These are phyloP conservation scores for Sycophila texana DNA, from an alignment of 2,888 invertebrate species.

Conservation along the genomic window DNA sequence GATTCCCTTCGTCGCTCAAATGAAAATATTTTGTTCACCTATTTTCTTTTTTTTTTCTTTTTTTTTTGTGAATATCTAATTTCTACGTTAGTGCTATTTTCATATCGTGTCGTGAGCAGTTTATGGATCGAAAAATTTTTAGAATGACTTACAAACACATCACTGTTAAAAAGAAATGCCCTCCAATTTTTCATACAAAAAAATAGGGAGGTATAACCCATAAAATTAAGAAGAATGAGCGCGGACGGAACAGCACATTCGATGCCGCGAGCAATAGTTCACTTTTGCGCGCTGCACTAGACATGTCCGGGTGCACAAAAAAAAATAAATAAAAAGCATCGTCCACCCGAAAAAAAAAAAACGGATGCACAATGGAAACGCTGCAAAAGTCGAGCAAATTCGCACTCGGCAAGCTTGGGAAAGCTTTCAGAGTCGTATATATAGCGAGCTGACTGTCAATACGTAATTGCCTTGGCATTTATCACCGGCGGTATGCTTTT, in stretches of 20 bases:
- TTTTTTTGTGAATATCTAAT: too few relatives aligned
- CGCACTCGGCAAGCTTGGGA: not conserved
- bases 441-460: constrained; percentile 60
- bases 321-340: constrained; percentile 39
- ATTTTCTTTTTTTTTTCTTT: too few relatives aligned
- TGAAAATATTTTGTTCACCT: too few relatives aligned
- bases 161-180: too few relatives aligned
- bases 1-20: too few relatives aligned
- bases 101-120: too few relatives aligned
- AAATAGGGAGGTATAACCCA: constrained; percentile 12
- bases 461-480: constrained; percentile 67
- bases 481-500: constrained; percentile 59
- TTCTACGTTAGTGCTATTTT: not conserved
- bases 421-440: constrained; percentile 45
- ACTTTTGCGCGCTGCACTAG: constrained; percentile 15
- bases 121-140: not conserved
- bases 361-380: constrained; percentile 13
- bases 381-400: constrained; percentile 15
- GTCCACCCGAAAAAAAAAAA: constrained; percentile 3
- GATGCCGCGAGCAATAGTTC: constrained; percentile 40
- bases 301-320: not conserved
- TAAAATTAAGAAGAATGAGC: constrained; percentile 47
- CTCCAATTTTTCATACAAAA: constrained; percentile 1
- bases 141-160: not conserved
- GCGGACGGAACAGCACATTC: constrained; percentile 30